Evolutionary conservation across 2,888 invertebrate genomes (phyloP), one percentile per base, ranked within the genome.

Genomic region (Lamellibrachia columna): DNA sequence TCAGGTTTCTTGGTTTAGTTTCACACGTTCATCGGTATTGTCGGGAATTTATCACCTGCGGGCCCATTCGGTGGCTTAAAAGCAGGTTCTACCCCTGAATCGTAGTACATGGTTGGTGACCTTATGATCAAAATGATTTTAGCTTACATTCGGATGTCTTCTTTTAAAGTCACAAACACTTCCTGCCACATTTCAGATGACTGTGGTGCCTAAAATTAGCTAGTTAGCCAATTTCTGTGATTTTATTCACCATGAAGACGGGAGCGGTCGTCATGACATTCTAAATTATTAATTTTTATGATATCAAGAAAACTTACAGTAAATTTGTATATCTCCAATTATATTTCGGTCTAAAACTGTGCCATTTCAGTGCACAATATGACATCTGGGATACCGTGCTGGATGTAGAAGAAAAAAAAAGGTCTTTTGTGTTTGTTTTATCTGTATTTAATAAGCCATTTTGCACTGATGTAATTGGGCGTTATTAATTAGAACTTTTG

Each of bases 401-500:
- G 75, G 75, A 22, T 22, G 75, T 22, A 75, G 22, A 22, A 75
- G n/a, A 75, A 75, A 15, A 75, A 40, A 40, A 40, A 40, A 0
- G 40, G 40, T 22, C n/a, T n/a, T 1, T 75, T 75, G 75, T 75
- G 75, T 75, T 75, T 75, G 22, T 75, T 75, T 60, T 75, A n/a
- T 75, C 22, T 75, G 75, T 75, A 75, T 75, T 75, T 22, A 75
- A 22, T 75, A 22, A 6, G 75, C 22, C n/a, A n/a, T n/a, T 22
- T 22, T 22, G 75, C 15, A 6, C 6, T 4, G 6, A n/a, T 75
- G 22, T 75, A 75, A 75, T 75, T 75, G 75, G 75, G 22, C 75
- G 75, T 75, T 75, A 75, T 75, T 75, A 75, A 75, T 75, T 75
- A 22, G 22, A 75, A 75, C 75, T 75, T n/a, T 75, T 75, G 75